Evolutionary conservation across 2,113 vertebrate species (phyloP).

Genomic region (Perca fluviatilis): DNA sequence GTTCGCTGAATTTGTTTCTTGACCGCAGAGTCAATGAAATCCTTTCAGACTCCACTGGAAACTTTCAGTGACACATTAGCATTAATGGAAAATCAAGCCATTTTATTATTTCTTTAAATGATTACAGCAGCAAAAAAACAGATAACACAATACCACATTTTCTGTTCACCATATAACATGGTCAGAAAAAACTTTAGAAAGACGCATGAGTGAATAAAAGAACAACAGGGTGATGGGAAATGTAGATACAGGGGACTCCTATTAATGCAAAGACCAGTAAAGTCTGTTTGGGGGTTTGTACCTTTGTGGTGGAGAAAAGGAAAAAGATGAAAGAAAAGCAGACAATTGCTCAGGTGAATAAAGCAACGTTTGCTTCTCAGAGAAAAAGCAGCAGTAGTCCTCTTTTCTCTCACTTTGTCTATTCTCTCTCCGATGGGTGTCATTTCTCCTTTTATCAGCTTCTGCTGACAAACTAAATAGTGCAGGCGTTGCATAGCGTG

Average conservation of each 20-base stretch:
- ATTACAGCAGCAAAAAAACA: background rate
- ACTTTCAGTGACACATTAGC: background rate
- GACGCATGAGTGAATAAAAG: background rate
- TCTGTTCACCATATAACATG: background rate
- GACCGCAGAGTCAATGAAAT: slow-evolving; percentile 28
- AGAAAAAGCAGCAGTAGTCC: background rate
- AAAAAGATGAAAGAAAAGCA: slow-evolving; percentile 14
- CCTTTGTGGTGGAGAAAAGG: background rate
- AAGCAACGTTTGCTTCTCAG: slow-evolving; percentile 3
- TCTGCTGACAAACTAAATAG: slow-evolving; percentile 4
- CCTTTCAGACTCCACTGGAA: slow-evolving; percentile 13
- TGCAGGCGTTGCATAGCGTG: background rate
- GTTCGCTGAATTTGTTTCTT: slow-evolving; percentile 20
- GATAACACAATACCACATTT: background rate
- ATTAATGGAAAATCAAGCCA: slow-evolving; percentile 6
- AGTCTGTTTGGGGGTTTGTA: background rate
- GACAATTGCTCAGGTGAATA: background rate
- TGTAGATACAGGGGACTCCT: background rate
- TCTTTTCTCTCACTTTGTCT: slow-evolving; percentile 1
- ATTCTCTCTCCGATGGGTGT: background rate
- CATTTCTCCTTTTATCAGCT: slow-evolving; percentile 26
- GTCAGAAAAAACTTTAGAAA: background rate
- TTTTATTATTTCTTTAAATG: background rate
- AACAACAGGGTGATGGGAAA: background rate
- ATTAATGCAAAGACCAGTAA: background rate